Evolutionary conservation across 2,888 invertebrate genomes (phyloP), one percentile per base, ranked within the genome.

Genomic region (Brachyopa scutellaris): DNA sequence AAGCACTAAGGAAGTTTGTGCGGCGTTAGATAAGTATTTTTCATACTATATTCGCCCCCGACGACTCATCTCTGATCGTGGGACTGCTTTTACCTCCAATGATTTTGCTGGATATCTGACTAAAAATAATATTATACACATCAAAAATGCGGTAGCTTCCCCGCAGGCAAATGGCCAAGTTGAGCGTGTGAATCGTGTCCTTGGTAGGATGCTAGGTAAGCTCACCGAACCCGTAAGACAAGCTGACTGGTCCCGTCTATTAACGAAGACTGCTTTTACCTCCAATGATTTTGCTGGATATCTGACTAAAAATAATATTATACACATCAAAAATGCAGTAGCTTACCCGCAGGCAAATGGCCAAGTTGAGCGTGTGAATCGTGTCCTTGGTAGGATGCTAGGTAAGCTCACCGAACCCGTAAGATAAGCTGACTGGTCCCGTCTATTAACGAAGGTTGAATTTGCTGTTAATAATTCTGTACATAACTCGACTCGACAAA

Each of bases 11-110:
- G 76, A 76, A 53, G 70, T 78, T 26, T 61, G 59, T 45, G 72
- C 40, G 13, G 38, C 72, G 7, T 49, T 84, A 11, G 55, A 62
- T 51, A 77, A 79, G 11, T 84, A 84, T 36, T 80, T 77, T 45
- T 26, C 61, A 19, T 72, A 77, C 55, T 62, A 79, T 15, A 76
- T 72, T 38, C 49, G 84, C 13, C 84, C 76, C 5, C 40, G 23
- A 8, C 42, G 69, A 19, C 21, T 76, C 42, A 57, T 80, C 21
- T 51, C 59, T 2, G 69, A 69, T 31, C 40, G 29, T 29, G 17
- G 31, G 13, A 64, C 38, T 15, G 49, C 15, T 1, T 29, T 59
- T 29, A 29, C 40, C 0, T 57, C 40, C 4, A 8, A 26, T n/a
- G 29, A 42, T 17, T 59, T 59, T 42, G 29, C 17, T 42, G 26